These are phyloP conservation scores for Lasius platythorax DNA, from an alignment of 2,888 invertebrate species.

Conservation along the genomic window DNA sequence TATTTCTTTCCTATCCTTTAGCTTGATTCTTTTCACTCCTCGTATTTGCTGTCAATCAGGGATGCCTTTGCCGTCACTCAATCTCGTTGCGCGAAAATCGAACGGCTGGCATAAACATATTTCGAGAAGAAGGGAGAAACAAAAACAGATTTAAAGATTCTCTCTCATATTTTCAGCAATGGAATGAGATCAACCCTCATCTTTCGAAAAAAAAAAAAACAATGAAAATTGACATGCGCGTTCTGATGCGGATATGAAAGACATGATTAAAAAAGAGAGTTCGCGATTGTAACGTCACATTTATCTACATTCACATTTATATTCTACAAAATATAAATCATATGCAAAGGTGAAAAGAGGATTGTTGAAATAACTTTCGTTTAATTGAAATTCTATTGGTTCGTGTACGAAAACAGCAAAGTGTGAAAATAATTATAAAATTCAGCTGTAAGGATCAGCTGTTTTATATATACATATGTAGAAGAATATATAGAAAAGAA, in stretches of 20 bases:
- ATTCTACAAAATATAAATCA: background rate
- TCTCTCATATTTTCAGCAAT: conserved; percentile 15
- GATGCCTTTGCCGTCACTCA: conserved; percentile 64
- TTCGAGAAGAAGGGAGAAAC: conserved; percentile 4
- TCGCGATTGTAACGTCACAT: background rate
- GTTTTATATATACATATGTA: background rate
- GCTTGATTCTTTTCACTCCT: conserved; percentile 68
- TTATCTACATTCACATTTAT: background rate
- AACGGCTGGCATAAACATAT: conserved; percentile 55
- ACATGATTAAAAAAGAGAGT: background rate
- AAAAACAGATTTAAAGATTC: conserved; percentile 65
- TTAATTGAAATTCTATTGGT: background rate
- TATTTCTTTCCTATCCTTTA: conserved; percentile 57
- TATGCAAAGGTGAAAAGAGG: background rate
- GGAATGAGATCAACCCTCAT: conserved; percentile 57
- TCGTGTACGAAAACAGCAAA: background rate
- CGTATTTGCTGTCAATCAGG: conserved; percentile 68
- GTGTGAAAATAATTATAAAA: background rate
- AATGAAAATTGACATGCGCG: conserved; percentile 37
- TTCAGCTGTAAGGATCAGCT: background rate
- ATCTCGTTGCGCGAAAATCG: conserved; percentile 64
- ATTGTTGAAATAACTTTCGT: background rate
- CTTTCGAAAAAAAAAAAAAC: conserved; percentile 3
- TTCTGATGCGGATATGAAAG: conserved; percentile 47
- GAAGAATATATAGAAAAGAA: background rate